Evolutionary conservation across 2,888 invertebrate species (phyloP).

Genomic region (Hydrotaea diabolus): DNA sequence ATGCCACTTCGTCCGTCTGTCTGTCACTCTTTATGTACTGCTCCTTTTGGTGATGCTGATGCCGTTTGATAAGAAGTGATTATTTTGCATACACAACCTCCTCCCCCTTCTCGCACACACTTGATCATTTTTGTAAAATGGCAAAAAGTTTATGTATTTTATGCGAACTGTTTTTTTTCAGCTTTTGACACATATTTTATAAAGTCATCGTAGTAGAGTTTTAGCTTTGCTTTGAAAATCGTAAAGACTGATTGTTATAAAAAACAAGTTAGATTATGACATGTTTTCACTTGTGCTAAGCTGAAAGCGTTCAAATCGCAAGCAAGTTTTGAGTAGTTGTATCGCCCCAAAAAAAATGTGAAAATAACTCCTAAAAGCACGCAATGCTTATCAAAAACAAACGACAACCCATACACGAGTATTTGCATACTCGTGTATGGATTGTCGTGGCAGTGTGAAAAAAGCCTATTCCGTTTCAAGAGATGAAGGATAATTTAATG

Average conservation of each 20-base stretch:
- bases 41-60: neutral
- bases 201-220: neutral
- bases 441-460: too few relatives aligned
- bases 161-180: constrained; percentile 10
- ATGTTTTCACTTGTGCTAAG: neutral
- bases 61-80: constrained; percentile 28
- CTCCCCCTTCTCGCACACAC: neutral
- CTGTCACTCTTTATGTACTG: neutral
- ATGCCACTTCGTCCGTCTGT: neutral
- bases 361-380: neutral
- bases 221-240: neutral
- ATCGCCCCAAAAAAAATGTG: neutral
- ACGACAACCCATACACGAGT: too few relatives aligned
- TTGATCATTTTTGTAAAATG: neutral
- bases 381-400: neutral
- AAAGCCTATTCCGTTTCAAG: too few relatives aligned
- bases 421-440: too few relatives aligned
- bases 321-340: constrained; percentile 23
- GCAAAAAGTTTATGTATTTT: neutral
- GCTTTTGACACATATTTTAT: constrained; percentile 20
- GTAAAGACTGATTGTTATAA: neutral
- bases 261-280: constrained; percentile 16
- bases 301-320: constrained; percentile 18
- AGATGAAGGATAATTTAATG: too few relatives aligned
- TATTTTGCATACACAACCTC: constrained; percentile 18